These are phyloP conservation scores for Poecilobothrus nobilitatus DNA, from an alignment of 2,888 invertebrate species.

Conservation along the genomic window DNA sequence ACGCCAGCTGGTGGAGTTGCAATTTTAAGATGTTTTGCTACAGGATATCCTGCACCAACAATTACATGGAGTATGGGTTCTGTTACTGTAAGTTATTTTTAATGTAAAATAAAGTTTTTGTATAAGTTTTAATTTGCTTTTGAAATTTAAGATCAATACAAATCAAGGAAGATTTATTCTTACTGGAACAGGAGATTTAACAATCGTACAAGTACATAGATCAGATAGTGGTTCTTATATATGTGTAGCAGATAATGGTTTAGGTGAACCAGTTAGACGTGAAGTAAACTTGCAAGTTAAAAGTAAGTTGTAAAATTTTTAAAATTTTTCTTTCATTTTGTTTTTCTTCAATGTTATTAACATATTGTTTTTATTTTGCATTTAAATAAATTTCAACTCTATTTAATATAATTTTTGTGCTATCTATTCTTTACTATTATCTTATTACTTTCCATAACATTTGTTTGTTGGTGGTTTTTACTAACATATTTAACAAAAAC, in stretches of 20 bases:
- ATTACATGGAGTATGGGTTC: constrained; percentile 70
- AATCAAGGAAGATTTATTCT: constrained; percentile 63
- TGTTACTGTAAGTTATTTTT: constrained; percentile 50
- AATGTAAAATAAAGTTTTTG: neutral
- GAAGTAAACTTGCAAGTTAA: constrained; percentile 63
- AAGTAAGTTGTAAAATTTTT: constrained; percentile 49
- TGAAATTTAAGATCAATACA: constrained; percentile 56
- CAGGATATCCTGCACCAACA: constrained; percentile 67
- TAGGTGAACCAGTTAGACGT: constrained; percentile 58
- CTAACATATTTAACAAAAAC: neutral
- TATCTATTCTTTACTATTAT: too few species aligned
- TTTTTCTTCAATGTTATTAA: neutral
- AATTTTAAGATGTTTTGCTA: constrained; percentile 63
- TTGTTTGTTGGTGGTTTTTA: neutral
- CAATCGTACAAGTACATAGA: constrained; percentile 70
- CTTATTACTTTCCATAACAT: too few species aligned
- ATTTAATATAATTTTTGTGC: too few species aligned
- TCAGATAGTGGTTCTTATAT: constrained; percentile 79
- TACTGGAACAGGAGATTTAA: constrained; percentile 63
- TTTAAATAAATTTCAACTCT: too few species aligned
- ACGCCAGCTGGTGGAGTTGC: constrained; percentile 66
- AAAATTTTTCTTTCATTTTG: too few species aligned
- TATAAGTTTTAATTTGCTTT: constrained; percentile 1
- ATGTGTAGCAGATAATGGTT: constrained; percentile 73
- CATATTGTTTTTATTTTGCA: too few species aligned